Base-by-base conservation (phyloP, 1,140 invertebrate genomes). In the Drosophila saltans region DNA sequence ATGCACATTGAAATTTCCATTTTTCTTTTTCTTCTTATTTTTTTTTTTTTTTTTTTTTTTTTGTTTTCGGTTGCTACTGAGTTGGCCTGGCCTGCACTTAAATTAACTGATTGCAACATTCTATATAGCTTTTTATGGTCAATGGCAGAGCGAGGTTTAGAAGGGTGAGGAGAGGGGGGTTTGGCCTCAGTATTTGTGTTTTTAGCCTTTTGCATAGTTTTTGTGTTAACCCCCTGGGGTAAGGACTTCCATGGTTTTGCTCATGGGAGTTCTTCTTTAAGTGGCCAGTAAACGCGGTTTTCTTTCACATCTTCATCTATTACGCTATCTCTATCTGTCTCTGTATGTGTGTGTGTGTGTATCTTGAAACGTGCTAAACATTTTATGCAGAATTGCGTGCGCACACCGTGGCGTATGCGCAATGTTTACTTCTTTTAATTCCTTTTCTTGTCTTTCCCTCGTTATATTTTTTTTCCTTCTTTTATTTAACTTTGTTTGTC, bases 21-120 rank as follows among this genome's bases (percentile, higher is more conserved):
- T 86, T 82, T 83, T 77, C 76, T 66, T 65, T 77, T 63, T 21
- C 24, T 52, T 10, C 43, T 36, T 21, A 16, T 16, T 16, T 36
- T 21, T 33, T 67, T 40, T 40, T 60, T 41, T 33, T 67, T 16
- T 69, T n/a, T n/a, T 16, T 16, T 36, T 21, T 33, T 67, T 40
- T 40, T 60, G 52, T 33, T 67, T 16, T 69, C 62, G 41, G 55
- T 62, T 69, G n/a, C 43, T 64, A 45, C 55, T 73, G 63, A 28
- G 62, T 52, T 80, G 67, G 74, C 66, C 57, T 81, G 78, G 74
- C 77, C 84, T 88, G 84, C 84, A 88, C 84, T 88, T 88, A 89
- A 88, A 89, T 88, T 88, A 88, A 89, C 84, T 88, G 84, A 88
- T 88, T 88, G 84, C 84, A 88, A 88, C 84, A 88, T 88, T 88